These are phyloP conservation scores for Sapayoa aenigma DNA, from an alignment of 2,113 vertebrate species.

Conservation along the genomic window DNA sequence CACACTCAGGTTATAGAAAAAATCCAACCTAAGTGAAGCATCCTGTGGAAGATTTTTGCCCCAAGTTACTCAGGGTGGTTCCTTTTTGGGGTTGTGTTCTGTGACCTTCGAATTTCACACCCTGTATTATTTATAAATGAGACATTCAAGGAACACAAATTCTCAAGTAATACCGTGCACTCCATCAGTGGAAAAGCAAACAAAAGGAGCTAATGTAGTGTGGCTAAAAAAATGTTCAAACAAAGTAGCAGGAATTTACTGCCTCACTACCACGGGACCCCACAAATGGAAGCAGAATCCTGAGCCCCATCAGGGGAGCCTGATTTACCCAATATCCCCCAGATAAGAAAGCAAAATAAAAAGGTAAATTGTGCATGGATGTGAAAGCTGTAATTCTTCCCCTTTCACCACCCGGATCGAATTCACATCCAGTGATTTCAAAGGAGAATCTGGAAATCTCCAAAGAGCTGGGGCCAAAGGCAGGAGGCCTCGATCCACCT, in stretches of 20 bases:
- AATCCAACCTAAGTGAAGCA: neutral
- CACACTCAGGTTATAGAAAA: neutral
- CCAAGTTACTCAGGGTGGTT: neutral
- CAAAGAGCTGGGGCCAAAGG: neutral
- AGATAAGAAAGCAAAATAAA: conserved; percentile 72
- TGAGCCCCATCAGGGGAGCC: conserved; percentile 51
- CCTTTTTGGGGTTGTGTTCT: neutral
- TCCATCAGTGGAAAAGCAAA: conserved; percentile 77
- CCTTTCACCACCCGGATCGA: conserved; percentile 66
- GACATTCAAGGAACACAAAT: conserved; percentile 74
- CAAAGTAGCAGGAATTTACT: conserved; percentile 77
- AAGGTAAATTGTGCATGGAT: conserved; percentile 76
- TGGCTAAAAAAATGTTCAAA: conserved; percentile 81
- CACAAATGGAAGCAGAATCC: conserved; percentile 67
- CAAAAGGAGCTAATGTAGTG: conserved; percentile 81
- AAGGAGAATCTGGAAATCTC: conserved; percentile 61
- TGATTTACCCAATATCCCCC: conserved; percentile 73
- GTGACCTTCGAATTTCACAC: conserved; percentile 64
- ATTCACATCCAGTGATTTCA: conserved; percentile 66
- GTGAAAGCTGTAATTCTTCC: conserved; percentile 73
- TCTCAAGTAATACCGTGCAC: conserved; percentile 66
- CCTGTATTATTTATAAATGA: conserved; percentile 74
- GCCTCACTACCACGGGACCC: conserved; percentile 69
- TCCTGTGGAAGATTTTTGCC: neutral
- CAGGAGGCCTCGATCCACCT: neutral